Evolutionary conservation across 2,113 vertebrate genomes (phyloP).

Genomic region (Oreochromis spilurus): DNA sequence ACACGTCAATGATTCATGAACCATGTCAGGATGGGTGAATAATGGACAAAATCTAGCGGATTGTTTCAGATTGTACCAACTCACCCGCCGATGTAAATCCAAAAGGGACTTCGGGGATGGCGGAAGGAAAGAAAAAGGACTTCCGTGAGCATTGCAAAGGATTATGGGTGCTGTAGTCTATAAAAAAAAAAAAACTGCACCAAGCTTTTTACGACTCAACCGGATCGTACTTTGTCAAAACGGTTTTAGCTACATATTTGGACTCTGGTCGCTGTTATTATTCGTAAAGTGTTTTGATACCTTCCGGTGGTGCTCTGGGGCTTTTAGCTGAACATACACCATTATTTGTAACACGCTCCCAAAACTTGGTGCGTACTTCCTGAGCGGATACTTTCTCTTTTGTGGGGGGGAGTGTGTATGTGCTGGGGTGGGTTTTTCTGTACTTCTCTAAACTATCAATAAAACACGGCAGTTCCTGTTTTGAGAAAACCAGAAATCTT

Average conservation of each 20-base stretch:
- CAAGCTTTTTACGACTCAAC: neutral
- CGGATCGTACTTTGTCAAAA: neutral
- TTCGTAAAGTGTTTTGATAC: neutral
- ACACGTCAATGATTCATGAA: rapidly evolving
- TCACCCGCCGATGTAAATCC: conserved; percentile 65
- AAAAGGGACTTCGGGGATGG: conserved; percentile 36
- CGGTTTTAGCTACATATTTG: neutral
- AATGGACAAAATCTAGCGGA: neutral
- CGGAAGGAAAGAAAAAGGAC: conserved; percentile 68
- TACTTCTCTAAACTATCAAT: neutral
- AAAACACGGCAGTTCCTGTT: neutral
- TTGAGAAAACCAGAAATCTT: rapidly evolving
- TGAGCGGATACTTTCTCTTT: neutral
- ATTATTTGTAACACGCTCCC: neutral
- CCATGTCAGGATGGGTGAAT: rapidly evolving
- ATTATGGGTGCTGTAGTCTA: conserved; percentile 54
- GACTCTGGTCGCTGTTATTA: neutral
- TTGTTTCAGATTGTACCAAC: conserved; percentile 48
- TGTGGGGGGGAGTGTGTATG: neutral
- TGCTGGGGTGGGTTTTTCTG: neutral
- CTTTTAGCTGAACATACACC: neutral
- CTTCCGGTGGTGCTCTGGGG: neutral
- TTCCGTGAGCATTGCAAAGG: conserved; percentile 39
- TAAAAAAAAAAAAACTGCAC: neutral
- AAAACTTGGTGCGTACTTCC: conserved; percentile 37